Conservation (phyloP, 2,888 invertebrate genomes). For the Idaea biselata region DNA sequence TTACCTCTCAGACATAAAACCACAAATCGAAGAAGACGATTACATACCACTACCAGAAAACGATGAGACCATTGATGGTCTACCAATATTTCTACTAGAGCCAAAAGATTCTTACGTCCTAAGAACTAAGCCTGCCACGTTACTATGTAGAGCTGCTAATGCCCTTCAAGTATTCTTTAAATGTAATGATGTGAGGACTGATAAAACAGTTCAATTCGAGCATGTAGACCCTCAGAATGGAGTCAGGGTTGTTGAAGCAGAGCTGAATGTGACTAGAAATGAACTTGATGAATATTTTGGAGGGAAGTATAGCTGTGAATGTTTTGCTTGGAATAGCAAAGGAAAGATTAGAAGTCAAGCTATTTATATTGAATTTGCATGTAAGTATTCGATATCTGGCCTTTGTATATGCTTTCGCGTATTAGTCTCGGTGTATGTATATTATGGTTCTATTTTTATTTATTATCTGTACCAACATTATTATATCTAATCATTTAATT, state of each 20-base stretch:
- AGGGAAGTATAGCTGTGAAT: constrained; percentile 91
- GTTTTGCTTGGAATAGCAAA: constrained; percentile 90
- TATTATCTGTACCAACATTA: no score
- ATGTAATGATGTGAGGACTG: constrained; percentile 85
- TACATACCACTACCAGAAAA: constrained; percentile 78
- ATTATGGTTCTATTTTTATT: no score
- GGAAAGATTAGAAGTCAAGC: constrained; percentile 88
- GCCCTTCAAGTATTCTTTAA: constrained; percentile 91
- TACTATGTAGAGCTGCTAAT: constrained; percentile 94
- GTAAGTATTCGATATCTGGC: constrained; percentile 82
- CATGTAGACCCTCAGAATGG: constrained; percentile 91
- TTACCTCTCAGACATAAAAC: constrained; percentile 68
- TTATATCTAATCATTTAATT: no score
- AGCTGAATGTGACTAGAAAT: constrained; percentile 88
- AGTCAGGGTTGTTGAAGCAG: constrained; percentile 87
- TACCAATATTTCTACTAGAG: constrained; percentile 92
- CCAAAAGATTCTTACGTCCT: constrained; percentile 94
- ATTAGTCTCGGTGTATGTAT: no score
- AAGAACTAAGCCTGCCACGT: constrained; percentile 91
- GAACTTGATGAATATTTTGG: constrained; percentile 92
- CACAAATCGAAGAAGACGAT: constrained; percentile 71
- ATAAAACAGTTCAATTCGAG: constrained; percentile 83
- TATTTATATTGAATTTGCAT: constrained; percentile 89
- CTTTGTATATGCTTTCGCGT: background rate
- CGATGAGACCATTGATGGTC: constrained; percentile 83